Base-by-base conservation (phyloP, 2,797 vertebrate species). In the Synanceia verrucosa region DNA sequence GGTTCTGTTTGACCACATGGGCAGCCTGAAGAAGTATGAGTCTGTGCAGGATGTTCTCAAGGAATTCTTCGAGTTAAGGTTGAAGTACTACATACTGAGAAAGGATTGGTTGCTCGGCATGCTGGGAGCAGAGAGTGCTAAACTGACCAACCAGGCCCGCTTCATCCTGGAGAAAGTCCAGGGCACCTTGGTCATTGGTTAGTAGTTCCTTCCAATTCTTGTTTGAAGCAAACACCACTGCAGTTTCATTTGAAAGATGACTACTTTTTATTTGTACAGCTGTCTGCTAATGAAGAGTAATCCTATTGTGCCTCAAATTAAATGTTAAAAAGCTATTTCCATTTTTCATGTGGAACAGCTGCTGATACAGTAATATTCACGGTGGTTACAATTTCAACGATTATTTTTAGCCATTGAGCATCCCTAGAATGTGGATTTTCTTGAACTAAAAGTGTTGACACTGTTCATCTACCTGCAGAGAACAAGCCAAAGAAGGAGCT, bases 131-230 rank as follows among this genome's bases (percentile, higher is more conserved):
- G 98, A 99, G 85, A 93, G 94, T 21, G 80, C 95, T 29, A 98
- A 94, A 78, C 94, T 99, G 73, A 96, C 92, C 89, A 99, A 98
- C 88, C 98, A 99, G 91, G 98, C 97, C 44, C 97, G 97, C 31
- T 99, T 99, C 94, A 99, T 99, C 88, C 92, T 99, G 88, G 98
- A 99, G 92, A 99, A 99, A 90, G 97, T 99, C 78, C 84, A 98
- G 65, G 97, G 98, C 83, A 96, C 88, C 69, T 92, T 99, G 48
- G 94, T 99, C 31, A 99, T 99, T 0, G 98, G 98, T 99, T 85
- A 73, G 95, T 85, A 36, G 19, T 29, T 33, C n/a, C 1, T 43
- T 39, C 6, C 14, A n/a, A 0, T 3, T 52, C 21, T 39, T 10
- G 18, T 50, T 19, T 18, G 2, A 59, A 43, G 16, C 7, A 26